Evolutionary conservation across 2,797 vertebrate genomes (phyloP).

Genomic region (Rhinoraja longicauda): DNA sequence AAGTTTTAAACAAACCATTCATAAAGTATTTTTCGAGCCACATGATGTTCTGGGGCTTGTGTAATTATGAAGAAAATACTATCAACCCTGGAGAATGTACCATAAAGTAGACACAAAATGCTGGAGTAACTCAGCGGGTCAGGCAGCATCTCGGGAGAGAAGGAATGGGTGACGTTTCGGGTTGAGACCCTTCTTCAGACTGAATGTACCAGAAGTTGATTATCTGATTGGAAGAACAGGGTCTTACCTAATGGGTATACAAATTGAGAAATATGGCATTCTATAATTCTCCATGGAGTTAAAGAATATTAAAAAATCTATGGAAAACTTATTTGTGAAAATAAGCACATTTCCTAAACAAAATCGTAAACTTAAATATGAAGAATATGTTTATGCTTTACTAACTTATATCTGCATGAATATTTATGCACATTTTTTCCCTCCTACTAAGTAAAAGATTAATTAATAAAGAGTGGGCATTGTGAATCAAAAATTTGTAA

Average conservation of each 20-base stretch:
- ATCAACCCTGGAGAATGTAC: not conserved
- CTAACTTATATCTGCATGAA: not conserved
- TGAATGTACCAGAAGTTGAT: not conserved
- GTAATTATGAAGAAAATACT: conserved; percentile 11
- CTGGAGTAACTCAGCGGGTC: too few relatives aligned
- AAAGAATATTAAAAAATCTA: too few relatives aligned
- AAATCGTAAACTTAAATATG: not conserved
- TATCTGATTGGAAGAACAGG: not conserved
- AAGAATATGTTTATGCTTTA: not conserved
- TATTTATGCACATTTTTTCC: not conserved
- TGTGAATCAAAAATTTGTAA: not conserved
- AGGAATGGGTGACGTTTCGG: too few relatives aligned
- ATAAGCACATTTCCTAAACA: not conserved
- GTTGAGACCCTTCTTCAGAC: too few relatives aligned
- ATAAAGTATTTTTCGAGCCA: not conserved
- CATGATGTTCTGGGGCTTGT: not conserved
- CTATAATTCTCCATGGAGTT: not conserved
- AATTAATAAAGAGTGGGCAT: not conserved
- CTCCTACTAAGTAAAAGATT: not conserved
- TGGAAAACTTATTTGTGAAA: not conserved
- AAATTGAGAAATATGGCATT: not conserved
- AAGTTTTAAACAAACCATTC: conserved; percentile 42
- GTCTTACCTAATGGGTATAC: not conserved
- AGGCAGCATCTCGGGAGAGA: too few relatives aligned
- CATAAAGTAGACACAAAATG: too few relatives aligned